These are phyloP conservation scores for Lophura nycthemera DNA, from an alignment of 2,113 vertebrate species.

Conservation along the genomic window DNA sequence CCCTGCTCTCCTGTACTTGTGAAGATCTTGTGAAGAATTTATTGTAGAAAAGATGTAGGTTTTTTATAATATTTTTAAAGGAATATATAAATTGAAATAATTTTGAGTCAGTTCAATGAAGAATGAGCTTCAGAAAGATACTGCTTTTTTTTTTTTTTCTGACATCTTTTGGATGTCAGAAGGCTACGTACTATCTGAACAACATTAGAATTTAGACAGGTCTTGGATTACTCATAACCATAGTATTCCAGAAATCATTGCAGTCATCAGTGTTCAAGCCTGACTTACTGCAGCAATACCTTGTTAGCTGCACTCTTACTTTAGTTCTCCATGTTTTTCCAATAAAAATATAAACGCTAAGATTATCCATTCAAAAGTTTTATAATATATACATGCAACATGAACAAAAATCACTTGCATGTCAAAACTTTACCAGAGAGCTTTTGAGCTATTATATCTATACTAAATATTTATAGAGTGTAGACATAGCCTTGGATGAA, in stretches of 20 bases:
- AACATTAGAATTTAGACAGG: neutral
- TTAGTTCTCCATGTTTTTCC: neutral
- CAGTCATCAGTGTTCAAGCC: neutral
- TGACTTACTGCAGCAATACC: neutral
- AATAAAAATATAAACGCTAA: neutral
- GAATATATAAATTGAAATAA: neutral
- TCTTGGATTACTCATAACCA: neutral
- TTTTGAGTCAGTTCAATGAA: neutral
- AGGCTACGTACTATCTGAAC: neutral
- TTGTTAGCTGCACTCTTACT: neutral
- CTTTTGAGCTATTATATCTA: neutral
- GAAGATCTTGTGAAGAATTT: neutral
- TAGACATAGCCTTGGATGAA: neutral
- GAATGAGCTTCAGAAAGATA: neutral
- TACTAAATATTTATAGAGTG: neutral
- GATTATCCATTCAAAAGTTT: neutral
- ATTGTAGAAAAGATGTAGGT: neutral
- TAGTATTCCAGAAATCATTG: neutral
- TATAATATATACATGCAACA: neutral
- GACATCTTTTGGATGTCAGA: neutral
- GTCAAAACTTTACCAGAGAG: accelerated
- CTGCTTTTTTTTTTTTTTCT: neutral
- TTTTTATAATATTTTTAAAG: neutral
- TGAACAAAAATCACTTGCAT: neutral
- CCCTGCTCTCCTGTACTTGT: neutral